phyloP scores from a whole-genome alignment of 1,140 invertebrate genomes.

The Heliconius eleuchia region DNA sequence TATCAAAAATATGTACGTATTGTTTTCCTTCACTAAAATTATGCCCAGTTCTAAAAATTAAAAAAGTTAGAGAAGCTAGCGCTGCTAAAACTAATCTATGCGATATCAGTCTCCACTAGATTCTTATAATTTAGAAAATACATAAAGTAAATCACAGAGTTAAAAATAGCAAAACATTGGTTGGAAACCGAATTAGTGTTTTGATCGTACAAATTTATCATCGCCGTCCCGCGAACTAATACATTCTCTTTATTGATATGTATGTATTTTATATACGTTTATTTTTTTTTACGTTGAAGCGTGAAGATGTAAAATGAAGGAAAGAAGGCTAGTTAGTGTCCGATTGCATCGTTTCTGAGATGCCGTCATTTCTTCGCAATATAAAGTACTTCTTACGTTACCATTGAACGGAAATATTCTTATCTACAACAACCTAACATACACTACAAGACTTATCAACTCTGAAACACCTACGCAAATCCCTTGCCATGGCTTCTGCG shows the following conservation, averaged over 20 bases:
- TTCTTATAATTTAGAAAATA: constrained; percentile 81
- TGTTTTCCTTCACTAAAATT: constrained; percentile 63
- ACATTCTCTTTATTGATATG: constrained; percentile 75
- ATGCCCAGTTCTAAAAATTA: constrained; percentile 76
- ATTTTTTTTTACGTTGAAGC: constrained; percentile 48
- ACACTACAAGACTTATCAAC: constrained; percentile 65
- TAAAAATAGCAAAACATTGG: constrained; percentile 77
- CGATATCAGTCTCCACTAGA: constrained; percentile 81
- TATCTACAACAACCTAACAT: constrained; percentile 72
- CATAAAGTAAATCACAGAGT: constrained; percentile 80
- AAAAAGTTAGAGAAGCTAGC: constrained; percentile 78
- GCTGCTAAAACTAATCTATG: constrained; percentile 80
- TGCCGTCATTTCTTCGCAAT: constrained; percentile 62
- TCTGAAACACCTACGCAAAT: constrained; percentile 57
- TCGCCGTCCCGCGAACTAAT: constrained; percentile 68
- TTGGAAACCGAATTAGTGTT: constrained; percentile 66
- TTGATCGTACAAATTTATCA: constrained; percentile 58
- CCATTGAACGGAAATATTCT: constrained; percentile 68
- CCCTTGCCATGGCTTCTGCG: constrained; percentile 50
- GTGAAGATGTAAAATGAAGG: constrained; percentile 61
- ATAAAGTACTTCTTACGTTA: constrained; percentile 61
- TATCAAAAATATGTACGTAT: constrained; percentile 76
- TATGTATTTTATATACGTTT: constrained; percentile 74
- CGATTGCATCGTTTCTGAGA: constrained; percentile 70
- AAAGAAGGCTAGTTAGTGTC: constrained; percentile 69